Conservation (phyloP, 2,113 vertebrate genomes). For the Tinamus guttatus region DNA sequence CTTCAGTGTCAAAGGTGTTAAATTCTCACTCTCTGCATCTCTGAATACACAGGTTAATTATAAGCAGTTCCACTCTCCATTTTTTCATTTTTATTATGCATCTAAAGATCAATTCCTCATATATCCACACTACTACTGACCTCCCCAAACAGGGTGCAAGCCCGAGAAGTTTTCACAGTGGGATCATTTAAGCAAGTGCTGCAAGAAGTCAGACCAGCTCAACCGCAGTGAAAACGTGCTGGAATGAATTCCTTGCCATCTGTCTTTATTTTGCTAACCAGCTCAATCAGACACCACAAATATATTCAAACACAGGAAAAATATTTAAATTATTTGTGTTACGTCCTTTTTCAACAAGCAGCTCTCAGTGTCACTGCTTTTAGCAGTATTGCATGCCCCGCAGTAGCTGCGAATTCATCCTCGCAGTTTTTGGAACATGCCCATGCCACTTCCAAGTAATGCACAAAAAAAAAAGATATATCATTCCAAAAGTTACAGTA, state of each 20-base stretch:
- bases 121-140: background rate
- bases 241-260: conserved; percentile 71
- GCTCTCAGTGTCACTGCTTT: background rate
- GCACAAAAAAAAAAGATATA: background rate
- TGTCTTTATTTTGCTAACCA: conserved; percentile 69
- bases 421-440: background rate
- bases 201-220: background rate
- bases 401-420: background rate
- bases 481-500: background rate
- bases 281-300: conserved; percentile 68
- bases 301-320: conserved; percentile 65
- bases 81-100: background rate
- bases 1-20: background rate
- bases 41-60: background rate
- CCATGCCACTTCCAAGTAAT: background rate
- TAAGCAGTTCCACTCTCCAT: background rate
- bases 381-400: background rate
- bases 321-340: conserved; percentile 63
- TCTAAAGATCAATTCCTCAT: background rate
- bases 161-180: conserved; percentile 5
- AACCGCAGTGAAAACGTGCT: background rate
- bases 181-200: background rate
- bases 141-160: background rate
- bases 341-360: background rate
- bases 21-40: fast-evolving